Conservation (phyloP, 2,113 vertebrate genomes). For the Argyrosomus japonicus region DNA sequence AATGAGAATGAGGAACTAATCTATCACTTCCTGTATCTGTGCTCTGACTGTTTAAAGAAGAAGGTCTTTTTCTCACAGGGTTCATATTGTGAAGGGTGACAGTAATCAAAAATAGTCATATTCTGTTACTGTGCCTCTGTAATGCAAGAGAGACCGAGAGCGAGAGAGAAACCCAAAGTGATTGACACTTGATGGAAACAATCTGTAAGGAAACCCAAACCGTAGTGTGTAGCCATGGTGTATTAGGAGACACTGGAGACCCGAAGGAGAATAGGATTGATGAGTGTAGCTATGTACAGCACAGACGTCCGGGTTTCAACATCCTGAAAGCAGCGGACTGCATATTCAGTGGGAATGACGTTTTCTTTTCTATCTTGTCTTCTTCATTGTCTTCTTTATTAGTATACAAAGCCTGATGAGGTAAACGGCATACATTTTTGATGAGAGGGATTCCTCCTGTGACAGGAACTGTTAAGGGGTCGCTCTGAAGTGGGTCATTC, state of each 20-base stretch:
- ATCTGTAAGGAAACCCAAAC: slow-evolving; percentile 72
- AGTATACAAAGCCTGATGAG: neutral
- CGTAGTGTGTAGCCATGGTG: neutral
- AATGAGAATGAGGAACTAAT: slow-evolving; percentile 32
- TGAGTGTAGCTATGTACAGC: slow-evolving; percentile 4
- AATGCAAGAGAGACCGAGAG: slow-evolving; percentile 35
- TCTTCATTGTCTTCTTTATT: neutral
- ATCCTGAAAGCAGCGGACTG: neutral
- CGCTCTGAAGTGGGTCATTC: slow-evolving; percentile 32
- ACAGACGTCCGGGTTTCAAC: neutral
- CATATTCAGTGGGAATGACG: neutral
- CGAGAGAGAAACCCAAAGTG: slow-evolving; percentile 36
- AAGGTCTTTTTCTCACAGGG: slow-evolving; percentile 20
- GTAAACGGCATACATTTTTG: slow-evolving; percentile 39
- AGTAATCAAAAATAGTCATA: slow-evolving; percentile 54
- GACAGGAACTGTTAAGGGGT: slow-evolving; percentile 30
- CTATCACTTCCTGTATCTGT: slow-evolving; percentile 21
- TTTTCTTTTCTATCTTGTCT: slow-evolving; percentile 1
- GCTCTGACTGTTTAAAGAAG: neutral
- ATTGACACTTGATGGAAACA: slow-evolving; percentile 74
- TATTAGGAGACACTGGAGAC: slow-evolving; percentile 58
- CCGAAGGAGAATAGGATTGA: slow-evolving; percentile 34
- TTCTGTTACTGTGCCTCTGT: slow-evolving; percentile 39
- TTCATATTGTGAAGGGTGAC: slow-evolving; percentile 19
- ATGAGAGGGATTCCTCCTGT: slow-evolving; percentile 52